Conservation (phyloP, 2,113 vertebrate genomes). For the Rhineura floridana region DNA sequence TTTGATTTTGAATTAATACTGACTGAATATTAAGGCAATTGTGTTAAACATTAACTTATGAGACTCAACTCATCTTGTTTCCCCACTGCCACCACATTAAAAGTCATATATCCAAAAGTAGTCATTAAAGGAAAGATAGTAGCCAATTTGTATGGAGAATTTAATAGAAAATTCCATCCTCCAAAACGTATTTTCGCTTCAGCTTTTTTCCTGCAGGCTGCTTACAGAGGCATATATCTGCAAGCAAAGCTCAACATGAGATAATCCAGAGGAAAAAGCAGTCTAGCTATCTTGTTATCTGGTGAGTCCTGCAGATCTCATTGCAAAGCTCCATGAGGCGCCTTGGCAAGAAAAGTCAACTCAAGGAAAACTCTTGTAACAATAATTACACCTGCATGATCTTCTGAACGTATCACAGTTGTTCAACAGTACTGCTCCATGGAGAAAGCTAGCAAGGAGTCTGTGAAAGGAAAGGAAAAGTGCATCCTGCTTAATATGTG, state of each 20-base stretch:
- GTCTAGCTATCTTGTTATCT: conserved; percentile 1
- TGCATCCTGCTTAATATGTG: neutral
- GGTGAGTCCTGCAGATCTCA: neutral
- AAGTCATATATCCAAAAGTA: neutral
- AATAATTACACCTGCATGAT: conserved; percentile 9
- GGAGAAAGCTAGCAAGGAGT: conserved; percentile 12
- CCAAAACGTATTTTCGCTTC: neutral
- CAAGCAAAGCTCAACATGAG: neutral
- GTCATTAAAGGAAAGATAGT: neutral
- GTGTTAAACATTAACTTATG: too few species aligned
- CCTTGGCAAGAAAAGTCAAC: neutral
- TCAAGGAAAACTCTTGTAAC: neutral
- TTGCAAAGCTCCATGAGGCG: neutral
- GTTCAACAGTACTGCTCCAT: conserved; percentile 2
- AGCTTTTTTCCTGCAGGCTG: neutral
- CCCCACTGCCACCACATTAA: neutral
- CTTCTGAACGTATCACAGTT: conserved; percentile 16
- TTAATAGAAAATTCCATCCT: neutral
- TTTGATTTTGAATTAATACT: too few species aligned
- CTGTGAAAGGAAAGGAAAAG: conserved; percentile 23
- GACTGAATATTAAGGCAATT: too few species aligned
- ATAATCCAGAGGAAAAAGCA: neutral
- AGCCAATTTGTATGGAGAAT: neutral
- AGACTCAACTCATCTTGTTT: too few species aligned
- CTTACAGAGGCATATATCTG: neutral